Base-by-base conservation (phyloP, 2,888 invertebrate species). In the Oscheius sp. region DNA sequence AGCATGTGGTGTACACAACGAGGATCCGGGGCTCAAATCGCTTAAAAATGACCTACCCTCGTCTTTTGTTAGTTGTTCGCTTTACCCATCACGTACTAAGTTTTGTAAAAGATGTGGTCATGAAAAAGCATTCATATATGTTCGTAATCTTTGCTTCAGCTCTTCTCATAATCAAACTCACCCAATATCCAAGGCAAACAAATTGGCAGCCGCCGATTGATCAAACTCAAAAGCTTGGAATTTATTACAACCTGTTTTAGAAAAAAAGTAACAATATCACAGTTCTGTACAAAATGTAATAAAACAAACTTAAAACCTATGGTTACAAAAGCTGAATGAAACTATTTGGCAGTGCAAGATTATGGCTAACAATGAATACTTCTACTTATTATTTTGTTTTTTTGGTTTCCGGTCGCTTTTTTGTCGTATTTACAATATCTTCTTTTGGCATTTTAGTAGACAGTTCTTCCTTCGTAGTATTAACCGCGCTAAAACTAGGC, bases 381-480 rank as follows among this genome's bases (percentile, higher is more conserved):
- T 2, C 12, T 22, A 51, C 30, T 4, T 22, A 22, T 33, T 72
- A 73, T 17, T 73, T 73, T 38, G 57, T 73, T 49, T 75, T 75
- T 44, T 75, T 75, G 28, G 44, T 9, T 3, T 73, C 71, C 4
- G 33, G 54, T 12, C 54, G 54, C 8, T n/a, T 22, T 44, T 44
- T 47, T 24, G n/a, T 45, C 14, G 17, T 32, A 65, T 70, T 66
- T 68, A 68, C 45, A 56, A 67, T 5, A 54, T 73, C 73, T 8
- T 64, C 51, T 51, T 62, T 33, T 4, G 50, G 44, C 3, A 65
- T 66, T 30, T 69, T 69, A 30, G 65, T 68, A 3, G 65, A 67
- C 9, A 73, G 50, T 4, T 70, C 72, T 33, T 70, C 38, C 50
- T 71, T 73, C 12, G 76, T 76, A 8, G 72, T 65, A n/a, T 71